Evolutionary conservation across 1,140 invertebrate genomes (phyloP), one percentile per base, ranked within the genome.

Genomic region (Pachyrhynchus sulphureomaculatus): DNA sequence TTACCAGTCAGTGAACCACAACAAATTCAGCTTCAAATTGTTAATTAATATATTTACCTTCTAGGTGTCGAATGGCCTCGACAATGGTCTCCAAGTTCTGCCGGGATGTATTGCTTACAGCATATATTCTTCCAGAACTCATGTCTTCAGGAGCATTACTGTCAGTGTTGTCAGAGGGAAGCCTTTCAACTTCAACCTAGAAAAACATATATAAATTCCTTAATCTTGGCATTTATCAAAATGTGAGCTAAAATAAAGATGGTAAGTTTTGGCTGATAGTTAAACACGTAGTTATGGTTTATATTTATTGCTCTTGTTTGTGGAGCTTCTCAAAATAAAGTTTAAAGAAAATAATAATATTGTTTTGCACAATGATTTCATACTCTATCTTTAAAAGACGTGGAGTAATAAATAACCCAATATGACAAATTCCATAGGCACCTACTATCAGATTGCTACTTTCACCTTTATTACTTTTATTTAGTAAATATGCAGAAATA

Each of bases 61-160:
- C 96, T 54, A 99, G 79, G 72, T 96, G 95, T 32, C 95, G 85
- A 67, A 98, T 98, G 20, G 96, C 96, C 75, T 99, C 95, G 6
- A 98, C 94, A 61, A 99, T 98, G 1, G 96, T 98, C 75, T 98
- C 94, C 58, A 99, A 80, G 76, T 97, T 98, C 72, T 96, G 91
- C 33, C 93, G 84, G 41, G 92, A 93, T 23, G 90, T 91, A 68
- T 86, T 91, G 15, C 89, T 85, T 44, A 88, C 75, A 4, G 60
- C 44, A 68, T 89, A 91, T 6, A 90, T 73, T 23, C 86, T 79
- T 23, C 81, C 80, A n/a, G 83, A 79, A 70, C 72, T 23, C 72
- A 76, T 75, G 23, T 85, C 81, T 29, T 85, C 84, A 20, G 83
- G 72, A 0, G 81, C 72, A 36, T 55, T 32, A 4, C n/a, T 4